Conservation (phyloP, 92 coral and sea anemone genomes). For the Zoanthus sansibaricus region DNA sequence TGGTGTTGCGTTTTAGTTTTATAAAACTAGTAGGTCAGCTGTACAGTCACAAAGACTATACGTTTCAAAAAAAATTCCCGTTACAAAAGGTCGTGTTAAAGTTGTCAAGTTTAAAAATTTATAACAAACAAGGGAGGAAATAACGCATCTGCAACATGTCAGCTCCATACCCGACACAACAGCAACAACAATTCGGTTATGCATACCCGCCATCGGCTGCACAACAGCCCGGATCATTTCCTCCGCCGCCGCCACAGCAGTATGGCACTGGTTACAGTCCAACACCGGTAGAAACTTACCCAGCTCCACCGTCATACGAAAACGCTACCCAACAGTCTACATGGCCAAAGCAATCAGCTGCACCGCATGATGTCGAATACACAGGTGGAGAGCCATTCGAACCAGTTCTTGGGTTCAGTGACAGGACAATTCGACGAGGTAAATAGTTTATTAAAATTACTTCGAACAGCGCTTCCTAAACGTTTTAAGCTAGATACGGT, state of each 20-base stretch:
- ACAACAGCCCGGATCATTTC: background rate
- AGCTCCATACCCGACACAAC: slow-evolving; percentile 34
- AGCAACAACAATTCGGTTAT: slow-evolving; percentile 1
- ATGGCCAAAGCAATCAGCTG: slow-evolving; percentile 13
- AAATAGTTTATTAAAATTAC: background rate
- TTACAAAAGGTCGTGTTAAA: background rate
- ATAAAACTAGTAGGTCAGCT: background rate
- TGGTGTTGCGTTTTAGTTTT: background rate
- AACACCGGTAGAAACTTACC: slow-evolving; percentile 3
- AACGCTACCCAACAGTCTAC: slow-evolving; percentile 21
- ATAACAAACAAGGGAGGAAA: too few species aligned
- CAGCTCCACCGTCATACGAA: slow-evolving; percentile 31
- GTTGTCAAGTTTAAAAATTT: background rate
- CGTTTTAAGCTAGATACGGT: too few species aligned
- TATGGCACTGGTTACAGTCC: background rate
- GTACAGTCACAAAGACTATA: too few species aligned
- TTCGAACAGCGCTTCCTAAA: too few species aligned
- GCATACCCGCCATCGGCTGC: background rate
- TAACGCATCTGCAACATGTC: slow-evolving; percentile 9
- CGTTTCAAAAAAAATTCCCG: background rate
- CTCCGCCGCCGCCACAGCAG: background rate
- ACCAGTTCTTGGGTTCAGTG: slow-evolving; percentile 64
- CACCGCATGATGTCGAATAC: slow-evolving; percentile 4
- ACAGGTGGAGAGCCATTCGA: slow-evolving; percentile 13
- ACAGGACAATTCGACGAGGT: slow-evolving; percentile 88